phyloP scores from a whole-genome alignment of 1,140 invertebrate species.

The Formica selysi region DNA sequence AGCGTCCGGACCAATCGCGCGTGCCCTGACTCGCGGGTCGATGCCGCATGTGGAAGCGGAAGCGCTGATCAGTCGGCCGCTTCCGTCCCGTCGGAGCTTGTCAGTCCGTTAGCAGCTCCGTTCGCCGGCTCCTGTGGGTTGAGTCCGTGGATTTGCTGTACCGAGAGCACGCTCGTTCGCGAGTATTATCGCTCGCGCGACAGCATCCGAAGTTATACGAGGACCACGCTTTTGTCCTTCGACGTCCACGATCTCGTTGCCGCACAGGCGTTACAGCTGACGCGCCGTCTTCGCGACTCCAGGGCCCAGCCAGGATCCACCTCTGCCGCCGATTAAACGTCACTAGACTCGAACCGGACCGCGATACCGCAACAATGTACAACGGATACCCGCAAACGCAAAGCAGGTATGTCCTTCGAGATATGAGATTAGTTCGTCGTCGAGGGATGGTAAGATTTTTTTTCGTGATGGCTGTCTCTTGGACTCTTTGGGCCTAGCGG shows the following conservation, averaged over 20 bases:
- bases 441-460: no score
- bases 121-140: constrained; percentile 81
- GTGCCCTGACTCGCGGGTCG: neutral
- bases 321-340: neutral
- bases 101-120: constrained; percentile 84
- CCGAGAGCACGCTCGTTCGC: neutral
- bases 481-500: neutral
- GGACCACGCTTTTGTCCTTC: neutral
- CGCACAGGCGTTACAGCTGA: neutral
- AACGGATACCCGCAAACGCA: constrained; percentile 82
- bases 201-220: neutral
- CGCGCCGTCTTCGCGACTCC: constrained; percentile 30
- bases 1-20: neutral
- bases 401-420: constrained; percentile 80
- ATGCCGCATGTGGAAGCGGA: constrained; percentile 64
- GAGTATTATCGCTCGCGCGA: constrained; percentile 42
- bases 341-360: constrained; percentile 22
- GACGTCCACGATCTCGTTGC: neutral
- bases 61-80: constrained; percentile 77
- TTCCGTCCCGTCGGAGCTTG: constrained; percentile 84
- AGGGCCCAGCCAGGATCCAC: constrained; percentile 12
- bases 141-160: constrained; percentile 73
- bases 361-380: constrained; percentile 79
- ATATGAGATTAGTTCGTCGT: neutral
- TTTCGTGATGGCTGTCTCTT: neutral